These are phyloP conservation scores for Latrodectus hesperus DNA, from an alignment of 2,888 invertebrate genomes.

Conservation along the genomic window DNA sequence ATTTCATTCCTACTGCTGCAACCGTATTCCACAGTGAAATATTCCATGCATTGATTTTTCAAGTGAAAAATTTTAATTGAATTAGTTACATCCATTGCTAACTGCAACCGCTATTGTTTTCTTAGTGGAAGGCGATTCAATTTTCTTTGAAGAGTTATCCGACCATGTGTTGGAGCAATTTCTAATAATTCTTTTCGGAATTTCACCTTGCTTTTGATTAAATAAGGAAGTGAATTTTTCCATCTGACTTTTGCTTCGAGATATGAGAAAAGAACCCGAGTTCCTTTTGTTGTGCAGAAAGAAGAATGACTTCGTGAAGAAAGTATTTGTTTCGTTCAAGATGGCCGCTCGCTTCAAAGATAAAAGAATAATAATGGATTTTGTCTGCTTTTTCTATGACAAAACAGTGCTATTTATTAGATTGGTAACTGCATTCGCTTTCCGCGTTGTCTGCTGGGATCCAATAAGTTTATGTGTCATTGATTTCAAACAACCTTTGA, in stretches of 20 bases:
- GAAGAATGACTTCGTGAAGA: not conserved
- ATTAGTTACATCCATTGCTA: slow-evolving; percentile 16
- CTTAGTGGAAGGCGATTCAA: slow-evolving; percentile 34
- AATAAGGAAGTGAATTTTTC: slow-evolving; percentile 13
- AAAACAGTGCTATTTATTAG: too few species aligned
- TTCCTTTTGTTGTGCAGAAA: not conserved
- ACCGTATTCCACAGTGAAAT: too few species aligned
- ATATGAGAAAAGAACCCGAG: not conserved
- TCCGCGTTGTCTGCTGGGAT: too few species aligned
- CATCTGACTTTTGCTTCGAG: not conserved
- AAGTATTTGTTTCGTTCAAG: not conserved
- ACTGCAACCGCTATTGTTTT: not conserved
- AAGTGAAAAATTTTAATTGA: slow-evolving; percentile 17
- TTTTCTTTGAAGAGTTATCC: slow-evolving; percentile 30
- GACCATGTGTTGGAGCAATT: slow-evolving; percentile 2
- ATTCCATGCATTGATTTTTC: not conserved
- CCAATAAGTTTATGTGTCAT: too few species aligned
- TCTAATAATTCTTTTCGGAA: slow-evolving; percentile 23
- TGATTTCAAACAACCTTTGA: too few species aligned
- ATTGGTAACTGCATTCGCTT: too few species aligned
- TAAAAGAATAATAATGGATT: not conserved
- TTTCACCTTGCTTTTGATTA: slow-evolving; percentile 3
- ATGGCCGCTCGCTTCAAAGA: not conserved
- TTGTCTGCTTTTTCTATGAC: not conserved
- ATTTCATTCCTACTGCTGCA: too few species aligned